Evolutionary conservation across 2,113 vertebrate species (phyloP).

Genomic region (Chaetorhynchus papuensis): DNA sequence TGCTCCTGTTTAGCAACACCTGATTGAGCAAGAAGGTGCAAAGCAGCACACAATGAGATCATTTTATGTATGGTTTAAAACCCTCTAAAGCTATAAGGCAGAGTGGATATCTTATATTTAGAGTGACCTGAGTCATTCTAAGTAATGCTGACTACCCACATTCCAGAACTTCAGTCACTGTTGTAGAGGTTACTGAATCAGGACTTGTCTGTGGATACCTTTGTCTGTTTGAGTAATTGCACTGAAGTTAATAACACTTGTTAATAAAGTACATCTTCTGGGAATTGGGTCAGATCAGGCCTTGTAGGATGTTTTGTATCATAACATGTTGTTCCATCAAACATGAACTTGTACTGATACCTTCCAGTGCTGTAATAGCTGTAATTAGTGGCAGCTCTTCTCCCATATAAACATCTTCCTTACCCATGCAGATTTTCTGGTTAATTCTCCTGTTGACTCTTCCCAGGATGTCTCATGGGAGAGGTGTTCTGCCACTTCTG

Average conservation of each 20-base stretch:
- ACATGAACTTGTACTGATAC: neutral
- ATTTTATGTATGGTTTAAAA: neutral
- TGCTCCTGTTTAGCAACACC: neutral
- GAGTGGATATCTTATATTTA: neutral
- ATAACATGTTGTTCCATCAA: neutral
- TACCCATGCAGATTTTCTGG: neutral
- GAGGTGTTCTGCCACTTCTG: neutral
- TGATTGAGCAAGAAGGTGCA: neutral
- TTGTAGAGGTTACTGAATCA: neutral
- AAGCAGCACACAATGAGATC: neutral
- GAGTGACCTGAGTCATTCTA: neutral
- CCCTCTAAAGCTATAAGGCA: neutral
- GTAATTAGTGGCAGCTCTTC: neutral
- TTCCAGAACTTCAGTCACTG: neutral
- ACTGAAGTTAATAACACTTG: neutral
- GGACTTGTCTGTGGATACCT: neutral
- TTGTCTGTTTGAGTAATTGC: neutral
- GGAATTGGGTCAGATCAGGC: conserved; percentile 28
- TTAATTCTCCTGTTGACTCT: neutral
- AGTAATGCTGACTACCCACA: neutral
- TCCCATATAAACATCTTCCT: neutral
- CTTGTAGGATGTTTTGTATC: neutral
- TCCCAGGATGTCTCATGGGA: neutral
- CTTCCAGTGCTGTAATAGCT: neutral
- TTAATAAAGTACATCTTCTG: neutral